Conservation (phyloP, 2,113 vertebrate genomes). For the Myrmecobius fasciatus region DNA sequence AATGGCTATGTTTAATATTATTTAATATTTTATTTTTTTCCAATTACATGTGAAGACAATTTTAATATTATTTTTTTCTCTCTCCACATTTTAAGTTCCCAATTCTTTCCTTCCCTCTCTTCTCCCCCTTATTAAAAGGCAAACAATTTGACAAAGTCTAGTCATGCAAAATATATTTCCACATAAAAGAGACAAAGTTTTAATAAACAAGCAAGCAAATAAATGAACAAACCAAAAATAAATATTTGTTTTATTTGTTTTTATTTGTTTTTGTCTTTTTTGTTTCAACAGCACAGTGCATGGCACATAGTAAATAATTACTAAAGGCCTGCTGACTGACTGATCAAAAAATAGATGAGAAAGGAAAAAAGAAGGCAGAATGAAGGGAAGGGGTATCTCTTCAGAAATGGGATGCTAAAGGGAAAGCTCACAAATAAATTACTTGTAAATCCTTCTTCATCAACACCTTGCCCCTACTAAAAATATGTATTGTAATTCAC, state of each 20-base stretch:
- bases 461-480: neutral
- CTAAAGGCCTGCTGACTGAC: neutral
- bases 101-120: too few species aligned
- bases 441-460: neutral
- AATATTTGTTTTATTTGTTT: neutral
- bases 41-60: too few species aligned
- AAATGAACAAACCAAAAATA: neutral
- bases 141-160: too few species aligned
- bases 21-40: too few species aligned
- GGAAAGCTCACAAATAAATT: neutral
- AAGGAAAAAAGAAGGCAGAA: neutral
- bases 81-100: too few species aligned
- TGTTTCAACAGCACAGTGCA: neutral
- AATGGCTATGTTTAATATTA: neutral
- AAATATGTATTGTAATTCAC: neutral
- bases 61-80: too few species aligned
- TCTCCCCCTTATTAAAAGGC: too few species aligned
- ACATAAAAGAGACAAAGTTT: neutral
- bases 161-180: too few species aligned
- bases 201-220: neutral
- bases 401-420: neutral
- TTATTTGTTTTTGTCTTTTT: neutral
- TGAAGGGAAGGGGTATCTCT: neutral
- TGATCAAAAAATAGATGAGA: neutral
- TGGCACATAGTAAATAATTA: too few species aligned